Evolutionary conservation across 2,888 invertebrate species (phyloP), one percentile per base, ranked within the genome.

Genomic region (Amitus sp.): DNA sequence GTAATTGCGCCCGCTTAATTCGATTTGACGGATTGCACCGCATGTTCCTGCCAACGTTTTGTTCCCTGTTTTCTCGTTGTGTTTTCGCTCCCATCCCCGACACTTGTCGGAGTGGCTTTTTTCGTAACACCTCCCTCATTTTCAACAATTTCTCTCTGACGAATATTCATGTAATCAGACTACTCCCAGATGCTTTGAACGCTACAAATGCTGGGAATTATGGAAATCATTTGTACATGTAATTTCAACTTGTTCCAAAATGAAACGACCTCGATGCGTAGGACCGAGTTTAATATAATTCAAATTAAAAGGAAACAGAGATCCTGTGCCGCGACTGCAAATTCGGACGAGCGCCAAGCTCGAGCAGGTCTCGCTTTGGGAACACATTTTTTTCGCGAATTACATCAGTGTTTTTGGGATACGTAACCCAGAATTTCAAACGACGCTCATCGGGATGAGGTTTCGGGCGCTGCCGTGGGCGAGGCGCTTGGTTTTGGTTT

Each of bases 1-100:
- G n/a, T n/a, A n/a, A 81, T 78, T 76, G 78, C 69, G 68, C 71
- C 68, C 73, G 73, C 71, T 77, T 79, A 78, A 80, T 77, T 78
- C 73, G 72, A 76, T 78, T 78, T 75, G 71, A 73, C 73, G 73
- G 72, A 71, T 73, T 71, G 66, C 67, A 66, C 65, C 55, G 59
- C 62, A 64, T 68, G 60, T 60, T 42, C 61, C 51, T 62, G 62
- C 59, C 47, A 45, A 46, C 62, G 53, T 58, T 60, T 62, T 58
- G 53, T 62, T 49, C 48, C 58, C 48, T 50, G 28, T 27, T 48
- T 59, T 59, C 47, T 48, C 13, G 2, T 13, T 23, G 10, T 43
- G 6, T 23, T 23, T n/a, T 43, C 43, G 7, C 19, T 20, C 18
- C 15, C 4, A 12, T 27, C 43, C 13, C 12, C 43, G 7, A 43